phyloP scores from a whole-genome alignment of 30 jellyfish, hydroid and myxozoan genomes.

The Pelagia noctiluca region DNA sequence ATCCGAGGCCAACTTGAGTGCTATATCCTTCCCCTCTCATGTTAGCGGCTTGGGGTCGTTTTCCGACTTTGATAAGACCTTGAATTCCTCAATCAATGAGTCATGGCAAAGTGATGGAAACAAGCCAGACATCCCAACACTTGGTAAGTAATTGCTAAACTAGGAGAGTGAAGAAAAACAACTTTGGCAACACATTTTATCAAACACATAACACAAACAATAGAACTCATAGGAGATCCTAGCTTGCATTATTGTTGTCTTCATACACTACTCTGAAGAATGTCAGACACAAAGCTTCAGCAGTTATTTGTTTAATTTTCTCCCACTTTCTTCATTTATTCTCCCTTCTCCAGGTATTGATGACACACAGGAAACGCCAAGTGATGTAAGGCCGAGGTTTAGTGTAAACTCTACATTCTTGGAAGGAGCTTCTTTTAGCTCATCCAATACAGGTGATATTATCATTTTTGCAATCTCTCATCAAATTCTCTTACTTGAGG shows the following conservation, averaged over 20 bases:
- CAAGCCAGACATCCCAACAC: neutral
- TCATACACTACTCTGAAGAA: too few species aligned
- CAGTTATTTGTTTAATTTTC: too few species aligned
- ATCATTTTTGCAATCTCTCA: too few species aligned
- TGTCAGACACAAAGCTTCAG: too few species aligned
- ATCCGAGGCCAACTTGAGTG: conserved; percentile 69
- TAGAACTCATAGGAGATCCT: neutral
- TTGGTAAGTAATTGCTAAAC: too few species aligned
- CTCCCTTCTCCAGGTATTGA: too few species aligned
- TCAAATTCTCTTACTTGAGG: neutral
- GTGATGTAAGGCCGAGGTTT: too few species aligned
- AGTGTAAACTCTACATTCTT: too few species aligned
- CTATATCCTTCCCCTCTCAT: conserved; percentile 89
- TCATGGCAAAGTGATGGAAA: conserved; percentile 15
- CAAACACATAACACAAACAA: neutral
- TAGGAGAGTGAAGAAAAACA: too few species aligned
- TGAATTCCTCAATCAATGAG: conserved; percentile 21
- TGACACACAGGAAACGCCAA: too few species aligned
- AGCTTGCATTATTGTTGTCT: neutral
- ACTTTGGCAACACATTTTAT: too few species aligned
- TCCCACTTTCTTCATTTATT: too few species aligned
- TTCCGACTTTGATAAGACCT: conserved; percentile 78
- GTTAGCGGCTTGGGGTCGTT: conserved; percentile 93
- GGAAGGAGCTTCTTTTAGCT: neutral
- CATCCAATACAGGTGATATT: neutral